phyloP scores from a whole-genome alignment of 2,113 vertebrate genomes.

The Alligator mississippiensis region DNA sequence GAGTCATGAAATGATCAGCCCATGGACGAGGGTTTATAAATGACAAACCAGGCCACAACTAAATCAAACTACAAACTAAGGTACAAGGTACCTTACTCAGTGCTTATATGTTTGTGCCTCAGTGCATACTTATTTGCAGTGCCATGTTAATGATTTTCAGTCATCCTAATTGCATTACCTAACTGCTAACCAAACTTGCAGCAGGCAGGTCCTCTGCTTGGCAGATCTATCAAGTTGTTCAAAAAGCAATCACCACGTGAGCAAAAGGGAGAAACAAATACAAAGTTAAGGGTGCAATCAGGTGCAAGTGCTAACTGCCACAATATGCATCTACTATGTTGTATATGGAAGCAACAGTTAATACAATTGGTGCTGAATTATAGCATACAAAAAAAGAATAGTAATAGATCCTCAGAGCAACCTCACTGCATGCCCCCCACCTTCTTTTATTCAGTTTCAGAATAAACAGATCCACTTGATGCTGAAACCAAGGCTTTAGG shows the following conservation, averaged over 20 bases:
- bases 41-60: neutral
- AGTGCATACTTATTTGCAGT: neutral
- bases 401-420: neutral
- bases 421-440: neutral
- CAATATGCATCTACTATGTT: neutral
- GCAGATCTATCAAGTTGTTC: neutral
- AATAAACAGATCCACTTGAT: neutral
- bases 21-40: neutral
- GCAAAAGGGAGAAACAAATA: neutral
- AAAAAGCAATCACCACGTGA: neutral
- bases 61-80: neutral
- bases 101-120: neutral
- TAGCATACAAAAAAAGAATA: neutral
- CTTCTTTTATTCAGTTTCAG: neutral
- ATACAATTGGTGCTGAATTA: neutral
- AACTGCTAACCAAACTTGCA: neutral
- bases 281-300: neutral
- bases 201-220: neutral
- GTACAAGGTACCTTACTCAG: neutral
- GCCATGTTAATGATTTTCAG: neutral
- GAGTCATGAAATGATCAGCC: neutral
- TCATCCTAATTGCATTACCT: neutral
- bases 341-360: neutral
- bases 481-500: neutral
- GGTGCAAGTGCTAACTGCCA: neutral